Base-by-base conservation (phyloP, 2,888 invertebrate species). In the Andrena camellia region DNA sequence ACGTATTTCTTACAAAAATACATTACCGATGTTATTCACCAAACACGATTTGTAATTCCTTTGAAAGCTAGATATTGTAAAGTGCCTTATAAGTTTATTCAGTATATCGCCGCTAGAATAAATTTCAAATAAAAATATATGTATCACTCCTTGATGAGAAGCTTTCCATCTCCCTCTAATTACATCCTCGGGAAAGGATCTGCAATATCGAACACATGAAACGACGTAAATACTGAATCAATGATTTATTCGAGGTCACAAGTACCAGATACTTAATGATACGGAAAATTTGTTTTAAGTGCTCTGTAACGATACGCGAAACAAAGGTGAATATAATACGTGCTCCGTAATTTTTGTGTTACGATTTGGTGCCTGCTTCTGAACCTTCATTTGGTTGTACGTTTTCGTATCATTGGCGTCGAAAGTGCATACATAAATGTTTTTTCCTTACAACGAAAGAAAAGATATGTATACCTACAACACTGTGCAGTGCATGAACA, bases 61-160 rank as follows among this genome's bases (percentile, higher is more conserved):
- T 76, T 70, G 60, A 67, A 66, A 63, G 63, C 68, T 20, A 63
- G 33, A 68, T 52, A 68, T 71, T 83, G 78, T 83, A 83, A 67
- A 77, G 62, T 83, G 35, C 62, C 48, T 74, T 74, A 70, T 23
- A 60, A 64, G 33, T 72, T 71, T 83, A 70, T 78, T 72, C 64
- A 74, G 62, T 59, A 78, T 78, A 66, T 69, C 29, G 60, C 35
- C 54, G 66, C 31, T 83, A 78, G 23, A 83, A 83, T 83, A 83
- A 83, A 83, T 52, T 52, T 60, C 42, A 71, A 66, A 59, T 83
- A 74, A 35, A 70, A 63, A 23, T 68, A 33, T 63, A 59, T 67
- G 20, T 52, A 63, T 10, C 10, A 10, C 64, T 20, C 10, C 10
- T 64, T n/a, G 42, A 60, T 17, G 26, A 62, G 54, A 17, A 59